A percentile compares a stretch with the other conserved stretches of the same genome.
These are phyloP conservation scores for Cephalopterus ornatus DNA, from an alignment of 2,113 vertebrate species.

Conservation along the genomic window DNA sequence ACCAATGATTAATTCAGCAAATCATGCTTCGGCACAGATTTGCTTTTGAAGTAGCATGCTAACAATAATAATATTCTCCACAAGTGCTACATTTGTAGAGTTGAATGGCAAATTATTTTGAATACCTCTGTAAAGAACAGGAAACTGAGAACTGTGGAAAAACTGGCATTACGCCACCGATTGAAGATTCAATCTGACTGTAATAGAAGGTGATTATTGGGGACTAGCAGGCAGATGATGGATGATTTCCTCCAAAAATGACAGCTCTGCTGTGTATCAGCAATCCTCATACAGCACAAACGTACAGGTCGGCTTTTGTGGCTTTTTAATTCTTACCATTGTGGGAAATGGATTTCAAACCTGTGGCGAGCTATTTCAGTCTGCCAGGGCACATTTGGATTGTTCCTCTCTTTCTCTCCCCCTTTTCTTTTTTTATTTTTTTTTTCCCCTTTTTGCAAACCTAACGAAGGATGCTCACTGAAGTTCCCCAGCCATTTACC, in stretches of 20 bases:
- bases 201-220: slow-evolving; percentile 81
- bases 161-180: slow-evolving; percentile 71
- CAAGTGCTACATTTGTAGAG: slow-evolving; percentile 67
- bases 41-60: slow-evolving; percentile 61
- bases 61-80: slow-evolving; percentile 71
- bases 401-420: background rate
- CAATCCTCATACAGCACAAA: slow-evolving; percentile 48
- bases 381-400: slow-evolving; percentile 30
- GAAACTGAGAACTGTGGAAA: slow-evolving; percentile 74
- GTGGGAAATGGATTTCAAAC: slow-evolving; percentile 60
- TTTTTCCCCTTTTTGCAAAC: background rate
- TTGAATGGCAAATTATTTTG: slow-evolving; percentile 77
- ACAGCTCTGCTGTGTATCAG: slow-evolving; percentile 71
- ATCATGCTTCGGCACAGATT: background rate
- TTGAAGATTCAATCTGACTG: slow-evolving; percentile 77
- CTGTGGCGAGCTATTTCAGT: slow-evolving; percentile 42
- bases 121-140: slow-evolving; percentile 75
- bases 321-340: slow-evolving; percentile 66
- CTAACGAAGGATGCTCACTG: slow-evolving; percentile 7
- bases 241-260: slow-evolving; percentile 77
- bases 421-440: rapidly evolving
- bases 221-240: slow-evolving; percentile 74
- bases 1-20: slow-evolving; percentile 34
- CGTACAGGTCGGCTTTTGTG: slow-evolving; percentile 56
- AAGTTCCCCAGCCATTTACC: slow-evolving; percentile 5